Percentiles rank a stretch among this genome's conserved stretches.
Evolutionary conservation across 2,888 invertebrate genomes (phyloP).

Genomic region (Balanococcus diminutus): DNA sequence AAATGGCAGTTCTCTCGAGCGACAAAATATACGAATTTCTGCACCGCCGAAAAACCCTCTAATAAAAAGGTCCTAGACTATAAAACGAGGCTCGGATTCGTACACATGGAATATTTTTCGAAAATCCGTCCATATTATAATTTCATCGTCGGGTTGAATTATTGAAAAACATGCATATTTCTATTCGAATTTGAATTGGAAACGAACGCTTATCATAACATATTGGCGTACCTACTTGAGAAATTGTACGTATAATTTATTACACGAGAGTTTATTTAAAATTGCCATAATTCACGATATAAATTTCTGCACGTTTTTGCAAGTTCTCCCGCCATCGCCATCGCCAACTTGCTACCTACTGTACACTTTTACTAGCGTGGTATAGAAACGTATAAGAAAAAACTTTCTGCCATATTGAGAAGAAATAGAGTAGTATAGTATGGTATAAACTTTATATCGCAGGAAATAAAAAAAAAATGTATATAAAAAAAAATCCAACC

Average conservation of each 20-base stretch:
- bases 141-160: not conserved
- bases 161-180: not conserved
- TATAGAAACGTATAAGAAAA: not conserved
- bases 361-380: not conserved
- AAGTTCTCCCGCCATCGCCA: not conserved
- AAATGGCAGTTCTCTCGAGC: too few species aligned
- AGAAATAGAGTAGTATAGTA: not conserved
- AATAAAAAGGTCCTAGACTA: too few species aligned
- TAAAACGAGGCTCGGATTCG: too few species aligned
- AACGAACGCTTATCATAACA: conserved; percentile 5
- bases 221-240: not conserved
- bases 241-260: not conserved
- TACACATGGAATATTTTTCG: too few species aligned
- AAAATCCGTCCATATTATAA: not conserved
- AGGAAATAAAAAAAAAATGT: not conserved
- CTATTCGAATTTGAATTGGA: not conserved
- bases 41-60: too few species aligned
- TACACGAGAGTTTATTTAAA: conserved; percentile 21
- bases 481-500: not conserved
- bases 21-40: too few species aligned
- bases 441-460: not conserved
- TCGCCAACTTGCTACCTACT: too few species aligned
- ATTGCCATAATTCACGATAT: conserved; percentile 21
- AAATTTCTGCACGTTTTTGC: conserved; percentile 10
- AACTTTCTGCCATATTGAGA: conserved; percentile 2